Base-by-base conservation (phyloP, 2,113 vertebrate species). In the Bambusicola thoracicus region DNA sequence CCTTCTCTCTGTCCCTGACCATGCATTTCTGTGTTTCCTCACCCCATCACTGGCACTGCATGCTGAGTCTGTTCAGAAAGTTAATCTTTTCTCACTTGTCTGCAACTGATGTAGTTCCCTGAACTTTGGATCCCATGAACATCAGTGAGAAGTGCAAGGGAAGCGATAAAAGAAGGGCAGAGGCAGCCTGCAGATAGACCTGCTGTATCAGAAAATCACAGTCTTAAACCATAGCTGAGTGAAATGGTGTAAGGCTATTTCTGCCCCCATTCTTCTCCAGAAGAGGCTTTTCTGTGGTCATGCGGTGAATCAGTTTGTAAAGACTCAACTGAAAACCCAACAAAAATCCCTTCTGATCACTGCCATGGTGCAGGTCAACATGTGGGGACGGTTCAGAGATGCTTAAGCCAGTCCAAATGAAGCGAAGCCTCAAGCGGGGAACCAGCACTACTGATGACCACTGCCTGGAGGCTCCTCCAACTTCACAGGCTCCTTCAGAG, bases 271-370 rank as follows among this genome's bases (percentile, higher is more conserved):
- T 51, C 14, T 40, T 89, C 89, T 93, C 75, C 85, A 87, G 27
- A 89, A 48, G 72, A 89, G 87, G 62, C n/a, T 89, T 89, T 92
- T 46, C 53, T 29, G 59, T 76, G 85, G 75, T 48, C 25, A n/a
- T 44, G 67, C 0, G 2, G 78, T 69, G 87, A 92, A 82, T 2
- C 2, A 4, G 48, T 76, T 76, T 91, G 44, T 41, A 79, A 87
- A 95, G 89, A 74, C 76, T 55, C 76, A 96, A 63, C 63, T 62
- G 85, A 95, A 95, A 49, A 94, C 55, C 27, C 61, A 48, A 7
- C 24, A 46, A 58, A 82, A 94, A 87, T 67, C 53, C 58, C 79
- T 69, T 43, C 62, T 70, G 51, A 68, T 55, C 66, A 19, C 19
- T 68, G 40, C 46, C 7, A 9, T 18, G 22, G 29, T 8, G 70